phyloP scores from a whole-genome alignment of 1,140 invertebrate genomes.

The Lerema accius region DNA sequence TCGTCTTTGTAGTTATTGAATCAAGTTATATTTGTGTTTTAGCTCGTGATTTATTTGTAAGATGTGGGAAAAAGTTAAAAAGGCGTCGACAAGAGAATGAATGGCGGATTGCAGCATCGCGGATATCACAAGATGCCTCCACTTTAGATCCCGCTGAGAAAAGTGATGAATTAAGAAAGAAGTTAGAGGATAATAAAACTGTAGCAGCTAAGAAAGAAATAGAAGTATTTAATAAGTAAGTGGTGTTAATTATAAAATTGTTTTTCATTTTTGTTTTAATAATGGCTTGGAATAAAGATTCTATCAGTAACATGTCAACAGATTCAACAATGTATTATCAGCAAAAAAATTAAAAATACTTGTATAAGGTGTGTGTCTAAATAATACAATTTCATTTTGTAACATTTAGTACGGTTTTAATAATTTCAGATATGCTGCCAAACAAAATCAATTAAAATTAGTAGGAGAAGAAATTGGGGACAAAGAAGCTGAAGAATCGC shows the following conservation, averaged over 20 bases:
- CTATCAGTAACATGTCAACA: too few relatives aligned
- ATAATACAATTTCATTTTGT: too few relatives aligned
- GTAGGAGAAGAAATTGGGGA: slow-evolving; percentile 72
- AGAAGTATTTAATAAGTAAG: slow-evolving; percentile 69
- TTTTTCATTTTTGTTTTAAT: too few relatives aligned
- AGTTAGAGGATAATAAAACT: slow-evolving; percentile 58
- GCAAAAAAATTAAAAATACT: too few relatives aligned
- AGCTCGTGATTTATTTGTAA: slow-evolving; percentile 71
- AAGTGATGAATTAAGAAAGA: slow-evolving; percentile 52
- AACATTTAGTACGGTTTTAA: slow-evolving; percentile 12
- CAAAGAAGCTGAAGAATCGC: slow-evolving; percentile 75
- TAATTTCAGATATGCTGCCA: slow-evolving; percentile 65
- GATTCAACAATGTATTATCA: too few relatives aligned
- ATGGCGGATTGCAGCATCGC: slow-evolving; percentile 68
- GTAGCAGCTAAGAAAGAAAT: slow-evolving; percentile 57
- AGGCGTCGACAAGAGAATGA: slow-evolving; percentile 75
- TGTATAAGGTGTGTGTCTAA: too few relatives aligned
- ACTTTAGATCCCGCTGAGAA: slow-evolving; percentile 60
- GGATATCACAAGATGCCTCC: slow-evolving; percentile 44
- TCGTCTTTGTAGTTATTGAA: too few relatives aligned
- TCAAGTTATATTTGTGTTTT: slow-evolving; percentile 31
- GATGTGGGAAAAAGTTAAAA: slow-evolving; percentile 77
- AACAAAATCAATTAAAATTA: slow-evolving; percentile 68
- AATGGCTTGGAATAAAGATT: too few relatives aligned
- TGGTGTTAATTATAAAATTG: too few relatives aligned